Conservation (phyloP, 92 coral and sea anemone genomes). For the Isaurus tuberculatus region DNA sequence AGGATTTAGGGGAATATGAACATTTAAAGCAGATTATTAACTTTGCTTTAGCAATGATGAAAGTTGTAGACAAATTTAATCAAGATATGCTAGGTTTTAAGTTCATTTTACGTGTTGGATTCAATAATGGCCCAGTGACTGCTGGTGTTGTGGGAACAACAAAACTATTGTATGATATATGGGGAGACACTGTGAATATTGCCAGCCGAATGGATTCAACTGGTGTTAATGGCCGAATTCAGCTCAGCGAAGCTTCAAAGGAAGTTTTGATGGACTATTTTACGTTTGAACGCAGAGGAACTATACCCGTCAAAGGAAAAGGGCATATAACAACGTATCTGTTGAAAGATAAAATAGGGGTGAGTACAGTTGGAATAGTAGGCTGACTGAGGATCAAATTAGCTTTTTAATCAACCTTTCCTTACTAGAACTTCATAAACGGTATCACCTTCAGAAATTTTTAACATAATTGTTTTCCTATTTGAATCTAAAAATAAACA, state of each 20-base stretch:
- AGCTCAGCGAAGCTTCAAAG: constrained; percentile 94
- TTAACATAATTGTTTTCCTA: too few relatives aligned
- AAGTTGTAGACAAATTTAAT: constrained; percentile 89
- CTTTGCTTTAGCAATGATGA: constrained; percentile 96
- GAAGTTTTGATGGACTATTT: constrained; percentile 87
- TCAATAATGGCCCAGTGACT: constrained; percentile 97
- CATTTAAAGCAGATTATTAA: constrained; percentile 92
- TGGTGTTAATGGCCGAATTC: constrained; percentile 86
- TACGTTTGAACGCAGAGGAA: constrained; percentile 90
- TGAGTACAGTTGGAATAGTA: constrained; percentile 16
- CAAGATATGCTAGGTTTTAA: constrained; percentile 97
- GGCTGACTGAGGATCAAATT: too few relatives aligned
- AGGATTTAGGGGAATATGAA: constrained; percentile 75
- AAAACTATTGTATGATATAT: constrained; percentile 94
- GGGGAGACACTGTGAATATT: constrained; percentile 99
- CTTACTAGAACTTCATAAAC: too few relatives aligned
- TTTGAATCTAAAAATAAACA: too few relatives aligned
- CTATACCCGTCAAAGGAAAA: constrained; percentile 97
- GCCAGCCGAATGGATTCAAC: constrained; percentile 99
- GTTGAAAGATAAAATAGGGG: constrained; percentile 80
- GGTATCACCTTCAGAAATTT: too few relatives aligned
- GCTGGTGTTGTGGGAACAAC: constrained; percentile 99
- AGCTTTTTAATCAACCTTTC: too few relatives aligned
- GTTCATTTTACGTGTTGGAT: constrained; percentile 91
- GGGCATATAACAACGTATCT: constrained; percentile 93